A percentile compares a stretch with the other conserved stretches of the same genome.
Conservation (phyloP, 2,888 invertebrate species). For the Drosophila vallismaia region DNA sequence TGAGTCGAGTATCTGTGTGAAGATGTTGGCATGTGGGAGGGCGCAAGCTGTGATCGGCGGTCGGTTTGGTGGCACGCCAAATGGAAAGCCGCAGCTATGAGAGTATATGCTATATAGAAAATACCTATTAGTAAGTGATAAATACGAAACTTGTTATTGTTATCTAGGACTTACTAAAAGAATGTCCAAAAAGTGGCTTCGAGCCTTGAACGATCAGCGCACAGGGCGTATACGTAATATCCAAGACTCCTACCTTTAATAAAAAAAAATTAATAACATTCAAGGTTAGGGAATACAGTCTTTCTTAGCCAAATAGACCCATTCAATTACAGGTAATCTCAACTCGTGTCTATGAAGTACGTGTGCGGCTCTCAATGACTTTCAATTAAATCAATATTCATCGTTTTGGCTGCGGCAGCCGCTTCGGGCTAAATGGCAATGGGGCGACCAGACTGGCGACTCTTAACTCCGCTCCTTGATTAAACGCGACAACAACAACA, state of each 20-base stretch:
- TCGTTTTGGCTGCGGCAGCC: slow-evolving; percentile 70
- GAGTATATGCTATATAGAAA: background rate
- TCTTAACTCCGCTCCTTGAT: slow-evolving; percentile 71
- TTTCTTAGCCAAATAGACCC: background rate
- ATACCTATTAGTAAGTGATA: background rate
- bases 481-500: slow-evolving; percentile 67
- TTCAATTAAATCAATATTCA: slow-evolving; percentile 83
- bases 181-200: too few relatives aligned
- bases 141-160: too few relatives aligned
- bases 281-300: background rate
- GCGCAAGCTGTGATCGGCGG: slow-evolving; percentile 52
- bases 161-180: too few relatives aligned
- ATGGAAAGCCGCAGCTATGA: slow-evolving; percentile 44
- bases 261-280: background rate
- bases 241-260: background rate
- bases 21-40: slow-evolving; percentile 69
- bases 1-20: slow-evolving; percentile 34
- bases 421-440: slow-evolving; percentile 72
- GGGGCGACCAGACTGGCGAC: slow-evolving; percentile 50
- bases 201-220: background rate
- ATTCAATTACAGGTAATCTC: background rate
- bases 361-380: slow-evolving; percentile 74
- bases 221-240: background rate
- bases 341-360: slow-evolving; percentile 62
- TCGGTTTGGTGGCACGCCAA: slow-evolving; percentile 67